Evolutionary conservation across 2,888 invertebrate species (phyloP).

Genomic region (Eulithis prunata): DNA sequence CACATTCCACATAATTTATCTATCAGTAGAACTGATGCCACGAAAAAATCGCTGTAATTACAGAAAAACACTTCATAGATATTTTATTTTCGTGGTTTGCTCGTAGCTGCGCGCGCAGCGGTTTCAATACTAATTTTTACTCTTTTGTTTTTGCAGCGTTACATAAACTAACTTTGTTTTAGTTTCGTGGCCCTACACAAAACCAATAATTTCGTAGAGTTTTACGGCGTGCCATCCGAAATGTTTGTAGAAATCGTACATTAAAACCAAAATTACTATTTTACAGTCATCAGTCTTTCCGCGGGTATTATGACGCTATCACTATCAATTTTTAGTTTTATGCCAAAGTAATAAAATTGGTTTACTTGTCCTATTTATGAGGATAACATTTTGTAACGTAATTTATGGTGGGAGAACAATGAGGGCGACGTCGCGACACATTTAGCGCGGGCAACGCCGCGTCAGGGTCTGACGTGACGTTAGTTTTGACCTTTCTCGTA

Average conservation of each 20-base stretch:
- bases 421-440: conserved; percentile 48
- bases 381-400: conserved; percentile 30
- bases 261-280: conserved; percentile 23
- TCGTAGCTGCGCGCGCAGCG: too few species aligned
- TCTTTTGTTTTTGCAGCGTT: background rate
- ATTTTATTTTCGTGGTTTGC: too few species aligned
- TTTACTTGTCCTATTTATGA: conserved; percentile 33
- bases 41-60: background rate
- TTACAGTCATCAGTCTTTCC: conserved; percentile 22
- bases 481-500: conserved; percentile 44
- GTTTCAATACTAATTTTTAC: background rate
- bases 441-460: conserved; percentile 40
- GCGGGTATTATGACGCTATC: conserved; percentile 26
- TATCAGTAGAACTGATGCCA: background rate
- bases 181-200: conserved; percentile 11
- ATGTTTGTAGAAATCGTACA: conserved; percentile 21
- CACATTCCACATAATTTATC: conserved; percentile 12
- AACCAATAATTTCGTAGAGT: conserved; percentile 16
- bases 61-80: too few species aligned
- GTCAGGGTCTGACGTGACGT: conserved; percentile 29
- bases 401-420: conserved; percentile 40
- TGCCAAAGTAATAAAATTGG: conserved; percentile 35
- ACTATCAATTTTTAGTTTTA: conserved; percentile 29
- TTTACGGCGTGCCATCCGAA: conserved; percentile 19
- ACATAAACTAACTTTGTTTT: background rate